Evolutionary conservation across 1,140 invertebrate species (phyloP).

Genomic region (Bombus confusus): DNA sequence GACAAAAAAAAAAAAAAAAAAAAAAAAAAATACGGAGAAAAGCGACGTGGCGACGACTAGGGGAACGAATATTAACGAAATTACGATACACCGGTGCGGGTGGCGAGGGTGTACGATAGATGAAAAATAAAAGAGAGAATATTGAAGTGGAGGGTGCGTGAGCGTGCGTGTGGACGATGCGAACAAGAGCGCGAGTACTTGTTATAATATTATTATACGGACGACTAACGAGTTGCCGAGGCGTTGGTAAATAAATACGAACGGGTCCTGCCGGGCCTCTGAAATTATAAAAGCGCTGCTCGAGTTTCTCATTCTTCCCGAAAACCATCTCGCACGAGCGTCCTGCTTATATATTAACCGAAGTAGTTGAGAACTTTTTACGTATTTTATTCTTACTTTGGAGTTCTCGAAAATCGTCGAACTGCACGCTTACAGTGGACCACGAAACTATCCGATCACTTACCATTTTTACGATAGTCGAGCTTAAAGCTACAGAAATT

Average conservation of each 20-base stretch:
- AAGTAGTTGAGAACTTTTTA: not conserved
- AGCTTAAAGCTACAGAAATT: no score
- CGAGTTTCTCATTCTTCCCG: not conserved
- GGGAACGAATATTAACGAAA: slow-evolving; percentile 35
- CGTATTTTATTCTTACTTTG: no score
- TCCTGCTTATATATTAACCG: not conserved
- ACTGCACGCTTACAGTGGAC: not conserved
- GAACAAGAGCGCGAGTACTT: slow-evolving; percentile 67
- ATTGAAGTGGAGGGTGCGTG: slow-evolving; percentile 40
- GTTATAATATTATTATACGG: slow-evolving; percentile 76
- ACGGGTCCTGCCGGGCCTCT: slow-evolving; percentile 29
- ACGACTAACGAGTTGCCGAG: slow-evolving; percentile 67
- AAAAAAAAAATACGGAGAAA: not conserved
- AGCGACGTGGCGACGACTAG: slow-evolving; percentile 7
- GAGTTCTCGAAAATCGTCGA: not conserved
- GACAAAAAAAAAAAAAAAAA: not conserved
- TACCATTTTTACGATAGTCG: no score
- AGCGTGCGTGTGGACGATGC: slow-evolving; percentile 52
- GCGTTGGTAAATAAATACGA: slow-evolving; percentile 73
- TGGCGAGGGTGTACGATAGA: slow-evolving; percentile 34
- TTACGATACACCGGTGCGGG: slow-evolving; percentile 7
- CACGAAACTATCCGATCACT: no score
- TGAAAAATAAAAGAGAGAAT: slow-evolving; percentile 10
- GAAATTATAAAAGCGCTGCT: slow-evolving; percentile 38
- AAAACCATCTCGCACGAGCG: not conserved